These are phyloP conservation scores for Prunella fulvescens DNA, from an alignment of 2,113 vertebrate species.

Conservation along the genomic window DNA sequence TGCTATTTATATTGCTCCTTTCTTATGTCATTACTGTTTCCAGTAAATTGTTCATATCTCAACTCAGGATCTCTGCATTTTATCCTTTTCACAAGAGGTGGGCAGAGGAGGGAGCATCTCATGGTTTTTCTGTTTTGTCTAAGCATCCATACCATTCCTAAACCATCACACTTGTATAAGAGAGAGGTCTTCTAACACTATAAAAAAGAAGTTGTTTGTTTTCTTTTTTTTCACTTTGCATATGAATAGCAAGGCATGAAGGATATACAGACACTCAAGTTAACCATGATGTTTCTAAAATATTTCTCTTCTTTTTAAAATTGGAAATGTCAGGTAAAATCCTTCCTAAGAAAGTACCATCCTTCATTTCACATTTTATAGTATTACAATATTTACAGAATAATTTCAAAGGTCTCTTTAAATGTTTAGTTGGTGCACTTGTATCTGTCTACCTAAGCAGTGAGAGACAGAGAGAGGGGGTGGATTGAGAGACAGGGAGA, in stretches of 20 bases:
- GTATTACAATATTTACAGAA: background rate
- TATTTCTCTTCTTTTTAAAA: background rate
- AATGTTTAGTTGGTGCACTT: background rate
- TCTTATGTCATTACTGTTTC: background rate
- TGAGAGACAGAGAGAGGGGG: accelerated
- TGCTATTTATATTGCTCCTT: background rate
- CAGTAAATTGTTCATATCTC: background rate
- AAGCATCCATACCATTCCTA: background rate
- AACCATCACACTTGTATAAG: background rate
- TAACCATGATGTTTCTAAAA: background rate
- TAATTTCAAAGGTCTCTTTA: background rate
- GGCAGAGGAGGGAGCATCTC: background rate
- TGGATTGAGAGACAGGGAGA: background rate
- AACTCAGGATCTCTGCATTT: background rate
- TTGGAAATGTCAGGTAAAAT: background rate
- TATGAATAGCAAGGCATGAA: background rate
- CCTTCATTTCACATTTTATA: background rate
- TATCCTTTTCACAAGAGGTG: background rate
- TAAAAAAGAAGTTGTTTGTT: background rate
- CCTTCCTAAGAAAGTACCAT: background rate
- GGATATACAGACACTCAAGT: background rate
- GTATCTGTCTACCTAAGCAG: background rate
- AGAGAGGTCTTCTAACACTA: background rate
- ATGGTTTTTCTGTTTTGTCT: accelerated
- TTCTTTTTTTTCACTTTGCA: background rate